These are phyloP conservation scores for Dendroctonus valens DNA, from an alignment of 1,140 invertebrate species.

Conservation along the genomic window DNA sequence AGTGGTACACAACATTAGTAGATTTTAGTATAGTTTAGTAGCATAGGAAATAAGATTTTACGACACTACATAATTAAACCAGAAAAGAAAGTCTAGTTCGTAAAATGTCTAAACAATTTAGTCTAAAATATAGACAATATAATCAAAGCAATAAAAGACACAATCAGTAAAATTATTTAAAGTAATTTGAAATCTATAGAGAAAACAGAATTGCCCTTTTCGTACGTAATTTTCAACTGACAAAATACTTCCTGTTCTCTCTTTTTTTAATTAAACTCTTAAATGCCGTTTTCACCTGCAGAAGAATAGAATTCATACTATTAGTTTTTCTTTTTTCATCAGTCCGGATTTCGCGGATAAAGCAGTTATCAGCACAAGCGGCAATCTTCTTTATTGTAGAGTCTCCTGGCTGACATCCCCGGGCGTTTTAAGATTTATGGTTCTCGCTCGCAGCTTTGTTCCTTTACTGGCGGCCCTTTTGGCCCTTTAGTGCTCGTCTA, in stretches of 20 bases:
- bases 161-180: too few species aligned
- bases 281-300: conserved; percentile 19
- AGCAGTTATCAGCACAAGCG: conserved; percentile 35
- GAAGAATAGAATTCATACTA: conserved; percentile 21
- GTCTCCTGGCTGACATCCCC: conserved; percentile 32
- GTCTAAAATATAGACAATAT: too few species aligned
- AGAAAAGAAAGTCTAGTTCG: too few species aligned
- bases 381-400: conserved; percentile 36
- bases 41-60: too few species aligned
- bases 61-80: too few species aligned
- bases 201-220: too few species aligned
- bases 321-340: conserved; percentile 33
- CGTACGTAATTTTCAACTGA: too few species aligned
- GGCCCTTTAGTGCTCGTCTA: conserved; percentile 25
- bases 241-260: not conserved
- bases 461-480: conserved; percentile 36
- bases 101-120: too few species aligned
- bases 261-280: conserved; percentile 22
- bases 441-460: conserved; percentile 37
- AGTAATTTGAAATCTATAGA: too few species aligned
- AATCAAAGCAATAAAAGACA: too few species aligned
- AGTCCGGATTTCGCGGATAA: conserved; percentile 34
- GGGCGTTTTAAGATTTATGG: conserved; percentile 35
- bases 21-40: too few species aligned
- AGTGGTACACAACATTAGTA: too few species aligned